Evolutionary conservation across 1,140 invertebrate genomes (phyloP), one percentile per base, ranked within the genome.

Genomic region (Bicyclus anynana): DNA sequence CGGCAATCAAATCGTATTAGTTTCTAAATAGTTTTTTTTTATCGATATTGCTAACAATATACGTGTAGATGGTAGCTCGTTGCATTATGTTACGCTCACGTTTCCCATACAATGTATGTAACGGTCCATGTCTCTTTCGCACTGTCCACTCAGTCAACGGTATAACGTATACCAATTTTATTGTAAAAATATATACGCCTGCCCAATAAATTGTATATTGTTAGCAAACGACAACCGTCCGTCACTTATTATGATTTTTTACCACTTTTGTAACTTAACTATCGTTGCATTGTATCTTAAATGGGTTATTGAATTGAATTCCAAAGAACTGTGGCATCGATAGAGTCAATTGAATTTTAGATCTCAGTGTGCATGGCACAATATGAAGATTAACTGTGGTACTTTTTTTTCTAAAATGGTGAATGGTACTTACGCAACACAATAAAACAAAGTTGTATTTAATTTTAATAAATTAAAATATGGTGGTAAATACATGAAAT

Each of bases 51-150:
- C 38, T 50, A 69, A 77, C 71, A 77, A 75, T 77, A 75, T 70
- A 72, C 65, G 52, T 57, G 58, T 51, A 38, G 64, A 65, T 65
- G 67, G 62, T 62, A 62, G 62, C 51, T 53, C 18, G 42, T 44
- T 59, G 60, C 62, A 72, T 79, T 67, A 72, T 67, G 76, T 70
- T 74, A 75, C 75, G 79, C 73, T 83, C 75, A 79, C 77, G 77
- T 78, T 66, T 69, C 51, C 67, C 69, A 67, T 65, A 79, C 77
- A 80, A 80, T 77, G 75, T 74, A 65, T 33, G 67, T 80, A 83
- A 83, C 80, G 80, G 80, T 80, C 57, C 54, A 42, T 51, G 53
- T 71, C 68, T 72, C 64, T 57, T 66, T 57, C 53, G 60, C 55
- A 58, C 59, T 67, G 70, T 69, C 72, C 71, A 73, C 68, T 68